phyloP scores from a whole-genome alignment of 2,797 vertebrate genomes.

The Loriculus beryllinus region DNA sequence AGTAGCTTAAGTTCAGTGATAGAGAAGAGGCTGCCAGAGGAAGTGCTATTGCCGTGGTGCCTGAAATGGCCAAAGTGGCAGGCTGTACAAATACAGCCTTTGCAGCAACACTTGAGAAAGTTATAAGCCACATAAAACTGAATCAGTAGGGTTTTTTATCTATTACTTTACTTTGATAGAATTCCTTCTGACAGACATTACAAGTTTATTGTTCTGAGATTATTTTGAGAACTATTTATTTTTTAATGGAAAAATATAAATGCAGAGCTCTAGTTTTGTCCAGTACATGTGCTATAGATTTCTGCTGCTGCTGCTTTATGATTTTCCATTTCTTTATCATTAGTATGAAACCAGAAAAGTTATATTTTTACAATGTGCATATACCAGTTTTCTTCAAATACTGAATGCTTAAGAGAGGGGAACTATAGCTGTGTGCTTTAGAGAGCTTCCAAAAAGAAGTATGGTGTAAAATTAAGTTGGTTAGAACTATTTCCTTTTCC shows the following conservation, averaged over 20 bases:
- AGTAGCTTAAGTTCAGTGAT: background rate
- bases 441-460: background rate
- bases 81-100: background rate
- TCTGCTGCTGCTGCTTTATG: background rate
- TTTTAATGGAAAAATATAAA: background rate
- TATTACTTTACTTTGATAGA: background rate
- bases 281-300: background rate
- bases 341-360: background rate
- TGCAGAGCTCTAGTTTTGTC: background rate
- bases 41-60: background rate
- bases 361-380: background rate
- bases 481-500: background rate
- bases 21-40: background rate
- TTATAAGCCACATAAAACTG: background rate
- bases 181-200: background rate
- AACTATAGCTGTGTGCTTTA: background rate
- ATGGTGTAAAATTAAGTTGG: background rate
- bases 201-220: background rate
- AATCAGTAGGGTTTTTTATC: background rate
- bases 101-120: background rate
- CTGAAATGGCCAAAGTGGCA: background rate
- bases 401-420: background rate
- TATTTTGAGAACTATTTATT: background rate
- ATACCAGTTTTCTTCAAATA: background rate
- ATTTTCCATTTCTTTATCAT: background rate